phyloP scores from a whole-genome alignment of 2,888 invertebrate genomes.

The Caenorhabditis becei region DNA sequence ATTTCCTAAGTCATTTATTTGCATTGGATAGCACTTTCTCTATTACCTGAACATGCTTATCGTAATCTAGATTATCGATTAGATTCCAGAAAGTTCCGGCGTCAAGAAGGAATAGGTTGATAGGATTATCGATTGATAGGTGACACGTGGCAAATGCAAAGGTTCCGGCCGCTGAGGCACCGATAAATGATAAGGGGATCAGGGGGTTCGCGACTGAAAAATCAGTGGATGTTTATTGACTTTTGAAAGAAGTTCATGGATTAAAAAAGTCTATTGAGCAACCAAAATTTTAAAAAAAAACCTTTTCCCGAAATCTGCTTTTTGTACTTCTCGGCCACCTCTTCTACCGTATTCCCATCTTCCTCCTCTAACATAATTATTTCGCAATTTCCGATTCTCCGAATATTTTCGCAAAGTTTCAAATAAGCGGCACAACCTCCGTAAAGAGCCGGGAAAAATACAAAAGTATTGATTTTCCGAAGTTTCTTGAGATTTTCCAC shows the following conservation, averaged over 20 bases:
- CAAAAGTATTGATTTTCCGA: background rate
- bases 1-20: slow-evolving; percentile 42
- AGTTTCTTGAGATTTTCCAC: background rate
- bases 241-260: too few relatives aligned
- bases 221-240: too few relatives aligned
- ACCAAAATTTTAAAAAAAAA: too few relatives aligned
- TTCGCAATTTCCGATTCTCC: background rate
- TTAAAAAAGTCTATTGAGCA: too few relatives aligned
- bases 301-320: slow-evolving; percentile 42
- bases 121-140: background rate
- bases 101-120: slow-evolving; percentile 41
- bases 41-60: slow-evolving; percentile 42
- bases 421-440: slow-evolving; percentile 51
- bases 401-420: slow-evolving; percentile 17
- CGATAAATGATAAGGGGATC: slow-evolving; percentile 34
- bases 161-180: slow-evolving; percentile 68
- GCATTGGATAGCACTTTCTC: background rate
- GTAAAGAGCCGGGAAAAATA: slow-evolving; percentile 61
- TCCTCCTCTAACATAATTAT: slow-evolving; percentile 45
- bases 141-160: slow-evolving; percentile 60
- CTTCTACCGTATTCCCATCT: slow-evolving; percentile 29
- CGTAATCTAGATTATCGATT: slow-evolving; percentile 26
- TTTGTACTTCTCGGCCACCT: slow-evolving; percentile 26
- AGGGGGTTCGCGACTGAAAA: background rate
- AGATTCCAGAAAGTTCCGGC: slow-evolving; percentile 53